A percentile compares a stretch with the other conserved stretches of the same genome.
phyloP scores from a whole-genome alignment of 2,797 vertebrate species.

The Sphenopsis melanotis region DNA sequence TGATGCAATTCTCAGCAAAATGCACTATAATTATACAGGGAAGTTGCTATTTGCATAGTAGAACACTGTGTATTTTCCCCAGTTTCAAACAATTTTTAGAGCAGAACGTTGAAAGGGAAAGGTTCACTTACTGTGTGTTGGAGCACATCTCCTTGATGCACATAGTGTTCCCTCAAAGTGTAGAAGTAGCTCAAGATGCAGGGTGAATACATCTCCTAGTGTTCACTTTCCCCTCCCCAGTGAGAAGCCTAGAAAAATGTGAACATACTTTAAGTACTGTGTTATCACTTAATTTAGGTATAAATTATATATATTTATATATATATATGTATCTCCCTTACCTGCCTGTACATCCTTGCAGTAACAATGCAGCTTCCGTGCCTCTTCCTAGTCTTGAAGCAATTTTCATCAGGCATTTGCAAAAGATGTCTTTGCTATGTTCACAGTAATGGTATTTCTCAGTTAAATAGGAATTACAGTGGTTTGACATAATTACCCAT shows the following conservation, averaged over 20 bases:
- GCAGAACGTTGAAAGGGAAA: neutral
- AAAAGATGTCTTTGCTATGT: neutral
- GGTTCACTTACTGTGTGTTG: neutral
- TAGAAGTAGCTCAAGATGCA: neutral
- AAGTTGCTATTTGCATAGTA: constrained; percentile 27
- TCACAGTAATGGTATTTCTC: neutral
- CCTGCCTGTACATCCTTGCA: neutral
- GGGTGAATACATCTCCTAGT: neutral
- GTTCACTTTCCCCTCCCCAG: neutral
- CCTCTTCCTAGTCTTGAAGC: neutral
- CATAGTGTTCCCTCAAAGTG: neutral
- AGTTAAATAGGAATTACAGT: neutral
- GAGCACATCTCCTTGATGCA: neutral
- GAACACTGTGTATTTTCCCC: constrained; percentile 36
- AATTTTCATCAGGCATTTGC: neutral
- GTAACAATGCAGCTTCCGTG: neutral
- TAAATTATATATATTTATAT: neutral
- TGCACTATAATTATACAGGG: neutral
- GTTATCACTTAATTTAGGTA: neutral
- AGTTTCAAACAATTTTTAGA: neutral
- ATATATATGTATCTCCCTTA: neutral
- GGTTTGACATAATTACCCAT: neutral
- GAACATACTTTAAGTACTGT: neutral
- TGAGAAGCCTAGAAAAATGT: neutral
- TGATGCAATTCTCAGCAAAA: constrained; percentile 38